phyloP scores from a whole-genome alignment of 2,888 invertebrate genomes.

The Chrysodeixis includens region DNA sequence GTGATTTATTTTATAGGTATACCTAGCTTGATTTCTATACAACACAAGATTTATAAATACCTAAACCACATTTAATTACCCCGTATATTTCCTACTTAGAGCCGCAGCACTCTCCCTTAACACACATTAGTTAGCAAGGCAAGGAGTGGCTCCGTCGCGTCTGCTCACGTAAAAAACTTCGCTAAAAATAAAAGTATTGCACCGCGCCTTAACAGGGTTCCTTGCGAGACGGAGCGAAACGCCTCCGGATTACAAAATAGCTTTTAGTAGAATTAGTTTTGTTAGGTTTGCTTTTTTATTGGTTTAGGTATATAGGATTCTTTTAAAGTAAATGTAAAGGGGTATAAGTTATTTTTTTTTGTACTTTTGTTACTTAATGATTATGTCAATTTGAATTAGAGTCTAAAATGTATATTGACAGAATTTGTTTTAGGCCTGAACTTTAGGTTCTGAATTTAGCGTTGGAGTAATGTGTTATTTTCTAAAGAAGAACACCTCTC shows the following conservation, averaged over 20 bases:
- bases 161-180: conserved; percentile 70
- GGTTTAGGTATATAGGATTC: not conserved
- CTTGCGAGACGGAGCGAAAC: conserved; percentile 27
- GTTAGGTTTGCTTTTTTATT: not conserved
- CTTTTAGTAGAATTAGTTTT: conserved; percentile 13
- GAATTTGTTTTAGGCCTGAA: no score
- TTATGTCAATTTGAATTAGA: no score
- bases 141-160: conserved; percentile 68
- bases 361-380: no score
- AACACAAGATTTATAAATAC: no score
- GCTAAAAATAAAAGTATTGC: conserved; percentile 71
- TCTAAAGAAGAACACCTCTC: no score
- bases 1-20: no score
- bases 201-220: conserved; percentile 64
- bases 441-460: no score
- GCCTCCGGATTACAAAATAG: conserved; percentile 16
- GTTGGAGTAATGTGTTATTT: no score
- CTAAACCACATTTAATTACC: no score
- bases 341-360: not conserved
- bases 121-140: conserved; percentile 53
- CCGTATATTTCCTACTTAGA: not conserved
- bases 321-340: not conserved
- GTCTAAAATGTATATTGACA: no score
- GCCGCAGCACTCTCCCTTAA: conserved; percentile 28
- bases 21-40: no score